These are phyloP conservation scores for Globia sparganii DNA, from an alignment of 2,888 invertebrate species.

Conservation along the genomic window DNA sequence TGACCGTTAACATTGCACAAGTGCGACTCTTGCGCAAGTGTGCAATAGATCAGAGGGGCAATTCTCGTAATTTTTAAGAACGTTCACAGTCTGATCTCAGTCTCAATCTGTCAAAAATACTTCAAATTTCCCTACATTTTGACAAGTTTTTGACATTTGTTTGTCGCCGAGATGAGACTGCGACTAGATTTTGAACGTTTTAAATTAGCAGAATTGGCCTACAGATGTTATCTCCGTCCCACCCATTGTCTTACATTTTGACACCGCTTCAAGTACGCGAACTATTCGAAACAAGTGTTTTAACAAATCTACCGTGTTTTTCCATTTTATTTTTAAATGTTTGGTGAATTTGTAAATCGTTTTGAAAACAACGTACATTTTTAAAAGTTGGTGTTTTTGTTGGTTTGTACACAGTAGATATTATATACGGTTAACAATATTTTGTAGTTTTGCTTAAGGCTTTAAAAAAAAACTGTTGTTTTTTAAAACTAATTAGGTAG, in stretches of 20 bases:
- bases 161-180: no score
- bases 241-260: constrained; percentile 72
- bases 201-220: no score
- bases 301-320: constrained; percentile 4
- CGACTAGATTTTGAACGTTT: no score
- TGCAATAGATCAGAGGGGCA: constrained; percentile 57
- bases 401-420: background rate
- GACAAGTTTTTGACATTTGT: no score
- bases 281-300: constrained; percentile 54
- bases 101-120: no score
- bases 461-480: background rate
- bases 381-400: rapidly evolving
- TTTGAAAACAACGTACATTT: no score
- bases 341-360: background rate
- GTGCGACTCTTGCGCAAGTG: constrained; percentile 56
- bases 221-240: constrained; percentile 57
- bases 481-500: background rate
- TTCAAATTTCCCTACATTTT: no score
- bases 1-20: constrained; percentile 53
- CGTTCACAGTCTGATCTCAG: no score
- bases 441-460: background rate
- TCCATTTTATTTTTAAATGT: background rate
- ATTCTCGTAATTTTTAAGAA: no score
- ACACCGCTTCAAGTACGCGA: constrained; percentile 48
- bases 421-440: background rate